These are phyloP conservation scores for Tetragnatha montana DNA, from an alignment of 2,888 invertebrate genomes.

Conservation along the genomic window DNA sequence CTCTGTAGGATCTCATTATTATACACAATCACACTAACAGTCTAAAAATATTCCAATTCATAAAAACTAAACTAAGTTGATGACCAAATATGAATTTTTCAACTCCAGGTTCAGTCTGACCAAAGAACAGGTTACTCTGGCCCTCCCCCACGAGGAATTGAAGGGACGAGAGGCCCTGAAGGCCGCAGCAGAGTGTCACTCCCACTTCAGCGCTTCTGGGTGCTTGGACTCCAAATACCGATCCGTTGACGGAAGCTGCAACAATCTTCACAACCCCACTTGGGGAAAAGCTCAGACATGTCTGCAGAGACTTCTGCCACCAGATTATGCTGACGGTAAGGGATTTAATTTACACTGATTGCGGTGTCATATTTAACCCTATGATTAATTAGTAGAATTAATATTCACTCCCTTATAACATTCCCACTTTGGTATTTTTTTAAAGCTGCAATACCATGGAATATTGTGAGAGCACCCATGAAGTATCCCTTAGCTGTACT, in stretches of 20 bases:
- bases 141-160: conserved; percentile 62
- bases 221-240: conserved; percentile 79
- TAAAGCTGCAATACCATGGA: too few species aligned
- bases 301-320: conserved; percentile 86
- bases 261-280: conserved; percentile 85
- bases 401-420: too few species aligned
- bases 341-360: not conserved
- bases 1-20: too few species aligned
- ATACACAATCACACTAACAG: too few species aligned
- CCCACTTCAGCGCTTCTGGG: conserved; percentile 27
- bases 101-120: conserved; percentile 55
- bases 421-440: too few species aligned
- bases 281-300: conserved; percentile 90
- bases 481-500: too few species aligned
- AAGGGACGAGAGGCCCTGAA: conserved; percentile 61
- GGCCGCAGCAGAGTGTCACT: conserved; percentile 63
- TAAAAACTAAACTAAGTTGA: not conserved
- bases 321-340: conserved; percentile 87
- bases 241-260: conserved; percentile 92
- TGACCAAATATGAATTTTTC: not conserved
- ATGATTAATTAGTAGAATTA: too few species aligned
- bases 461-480: too few species aligned
- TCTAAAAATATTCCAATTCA: too few species aligned
- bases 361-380: too few species aligned
- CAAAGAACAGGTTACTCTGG: conserved; percentile 64